phyloP scores from a whole-genome alignment of 37 sponge, comb jelly and placozoan genomes.

The Haliclona indistincta region DNA sequence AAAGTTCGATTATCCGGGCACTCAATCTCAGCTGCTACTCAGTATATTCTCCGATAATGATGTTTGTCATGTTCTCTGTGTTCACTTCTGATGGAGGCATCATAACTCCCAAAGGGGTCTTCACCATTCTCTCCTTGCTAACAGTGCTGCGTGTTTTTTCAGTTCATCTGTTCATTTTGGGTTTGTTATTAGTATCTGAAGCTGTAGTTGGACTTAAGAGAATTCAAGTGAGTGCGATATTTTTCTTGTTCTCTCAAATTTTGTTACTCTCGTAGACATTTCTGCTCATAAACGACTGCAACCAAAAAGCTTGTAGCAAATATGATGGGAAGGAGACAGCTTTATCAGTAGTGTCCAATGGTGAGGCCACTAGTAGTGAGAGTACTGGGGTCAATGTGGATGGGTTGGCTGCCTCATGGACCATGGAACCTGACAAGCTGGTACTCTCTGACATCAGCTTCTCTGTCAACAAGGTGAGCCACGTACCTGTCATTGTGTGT shows the following conservation, averaged over 20 bases:
- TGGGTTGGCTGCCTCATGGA: conserved; percentile 25
- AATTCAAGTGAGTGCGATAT: conserved; percentile 47
- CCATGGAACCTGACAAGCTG: conserved; percentile 30
- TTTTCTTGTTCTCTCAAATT: too few relatives aligned
- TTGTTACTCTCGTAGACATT: neutral
- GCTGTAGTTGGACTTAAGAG: conserved; percentile 27
- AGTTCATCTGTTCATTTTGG: neutral
- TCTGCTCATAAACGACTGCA: neutral
- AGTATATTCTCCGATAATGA: neutral
- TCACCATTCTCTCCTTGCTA: conserved; percentile 25
- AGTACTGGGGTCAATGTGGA: neutral
- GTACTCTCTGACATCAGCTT: conserved; percentile 35
- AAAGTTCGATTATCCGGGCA: neutral
- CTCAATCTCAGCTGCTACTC: conserved; percentile 1
- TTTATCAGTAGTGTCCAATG: neutral
- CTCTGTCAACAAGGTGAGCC: conserved; percentile 34
- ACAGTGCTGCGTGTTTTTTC: neutral
- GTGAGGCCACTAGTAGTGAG: neutral
- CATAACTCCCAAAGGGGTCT: conserved; percentile 28
- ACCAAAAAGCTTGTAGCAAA: neutral
- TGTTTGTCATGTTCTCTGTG: conserved; percentile 10
- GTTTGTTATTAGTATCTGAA: conserved; percentile 19
- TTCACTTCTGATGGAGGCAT: conserved; percentile 16
- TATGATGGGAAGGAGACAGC: too few relatives aligned
- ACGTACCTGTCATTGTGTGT: too few relatives aligned